Conservation (phyloP, 1,140 invertebrate genomes). For the Dendrolimus kikuchii region DNA sequence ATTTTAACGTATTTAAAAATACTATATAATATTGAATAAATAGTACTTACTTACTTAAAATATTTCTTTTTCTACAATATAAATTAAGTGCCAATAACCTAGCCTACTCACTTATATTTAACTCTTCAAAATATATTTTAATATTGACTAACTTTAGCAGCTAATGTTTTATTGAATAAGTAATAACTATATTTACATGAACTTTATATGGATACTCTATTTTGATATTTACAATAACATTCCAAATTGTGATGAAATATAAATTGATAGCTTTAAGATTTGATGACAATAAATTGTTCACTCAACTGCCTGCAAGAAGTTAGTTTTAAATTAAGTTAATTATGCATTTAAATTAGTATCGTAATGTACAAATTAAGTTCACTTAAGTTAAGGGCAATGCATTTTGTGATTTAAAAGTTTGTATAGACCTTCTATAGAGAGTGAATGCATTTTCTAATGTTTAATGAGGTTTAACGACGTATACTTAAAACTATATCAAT, state of each 20-base stretch:
- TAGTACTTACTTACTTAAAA: neutral
- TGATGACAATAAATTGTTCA: conserved; percentile 49
- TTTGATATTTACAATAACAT: conserved; percentile 21
- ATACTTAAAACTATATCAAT: conserved; percentile 1
- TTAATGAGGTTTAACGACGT: conserved; percentile 19
- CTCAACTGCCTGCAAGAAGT: conserved; percentile 33
- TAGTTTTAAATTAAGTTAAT: conserved; percentile 19
- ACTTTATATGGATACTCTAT: too few species aligned
- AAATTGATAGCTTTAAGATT: conserved; percentile 18
- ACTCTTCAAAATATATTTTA: too few species aligned
- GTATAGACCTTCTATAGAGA: conserved; percentile 17
- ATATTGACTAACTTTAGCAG: too few species aligned
- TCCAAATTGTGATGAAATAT: conserved; percentile 33
- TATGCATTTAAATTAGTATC: conserved; percentile 61
- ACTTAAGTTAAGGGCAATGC: conserved; percentile 42
- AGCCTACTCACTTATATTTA: conserved; percentile 2
- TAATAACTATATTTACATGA: too few species aligned
- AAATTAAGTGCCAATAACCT: conserved; percentile 11
- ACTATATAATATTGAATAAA: too few species aligned
- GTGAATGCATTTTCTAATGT: conserved; percentile 22
- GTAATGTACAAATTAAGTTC: conserved; percentile 64
- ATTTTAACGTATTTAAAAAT: too few species aligned
- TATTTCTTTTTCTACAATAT: neutral
- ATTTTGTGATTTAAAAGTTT: conserved; percentile 50
- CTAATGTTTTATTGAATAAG: too few species aligned